These are phyloP conservation scores for Nasonia longicornis DNA, from an alignment of 1,140 invertebrate species.

Conservation along the genomic window DNA sequence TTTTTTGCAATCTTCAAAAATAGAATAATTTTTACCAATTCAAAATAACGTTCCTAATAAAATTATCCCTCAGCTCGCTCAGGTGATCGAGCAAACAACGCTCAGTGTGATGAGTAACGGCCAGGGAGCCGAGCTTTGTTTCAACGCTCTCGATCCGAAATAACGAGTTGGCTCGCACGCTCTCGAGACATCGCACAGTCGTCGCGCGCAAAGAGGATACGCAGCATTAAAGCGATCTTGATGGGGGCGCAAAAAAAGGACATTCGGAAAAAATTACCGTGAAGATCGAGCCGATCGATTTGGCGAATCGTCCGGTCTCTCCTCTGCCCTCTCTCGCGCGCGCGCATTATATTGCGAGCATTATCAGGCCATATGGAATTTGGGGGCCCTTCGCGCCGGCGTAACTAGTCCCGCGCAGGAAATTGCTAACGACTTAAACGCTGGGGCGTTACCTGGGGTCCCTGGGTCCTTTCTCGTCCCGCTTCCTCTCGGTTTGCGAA, in stretches of 20 bases:
- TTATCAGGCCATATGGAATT: constrained; percentile 69
- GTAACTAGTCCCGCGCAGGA: constrained; percentile 67
- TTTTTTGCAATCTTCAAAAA: too few relatives aligned
- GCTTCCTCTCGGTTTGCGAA: constrained; percentile 13
- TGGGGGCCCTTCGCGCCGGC: constrained; percentile 52
- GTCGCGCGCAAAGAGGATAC: constrained; percentile 5
- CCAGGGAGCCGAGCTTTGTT: too few relatives aligned
- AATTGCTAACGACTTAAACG: constrained; percentile 71
- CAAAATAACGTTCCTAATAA: too few relatives aligned
- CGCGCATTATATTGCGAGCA: constrained; percentile 48
- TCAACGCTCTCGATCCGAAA: too few relatives aligned
- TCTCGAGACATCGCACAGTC: not conserved
- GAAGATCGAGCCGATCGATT: constrained; percentile 52
- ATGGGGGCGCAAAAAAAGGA: constrained; percentile 32
- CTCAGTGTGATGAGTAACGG: too few relatives aligned
- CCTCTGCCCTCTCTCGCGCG: not conserved
- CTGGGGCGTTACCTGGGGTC: constrained; percentile 59
- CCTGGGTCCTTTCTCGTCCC: constrained; percentile 9
- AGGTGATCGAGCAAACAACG: too few relatives aligned
- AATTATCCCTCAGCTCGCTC: too few relatives aligned
- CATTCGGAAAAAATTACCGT: constrained; percentile 50
- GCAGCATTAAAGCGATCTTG: not conserved
- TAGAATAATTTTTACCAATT: too few relatives aligned
- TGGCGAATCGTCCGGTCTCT: constrained; percentile 40
- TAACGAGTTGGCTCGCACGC: too few relatives aligned